Evolutionary conservation across 2,888 invertebrate genomes (phyloP), one percentile per base, ranked within the genome.

Genomic region (Meghimatium bilineatum): DNA sequence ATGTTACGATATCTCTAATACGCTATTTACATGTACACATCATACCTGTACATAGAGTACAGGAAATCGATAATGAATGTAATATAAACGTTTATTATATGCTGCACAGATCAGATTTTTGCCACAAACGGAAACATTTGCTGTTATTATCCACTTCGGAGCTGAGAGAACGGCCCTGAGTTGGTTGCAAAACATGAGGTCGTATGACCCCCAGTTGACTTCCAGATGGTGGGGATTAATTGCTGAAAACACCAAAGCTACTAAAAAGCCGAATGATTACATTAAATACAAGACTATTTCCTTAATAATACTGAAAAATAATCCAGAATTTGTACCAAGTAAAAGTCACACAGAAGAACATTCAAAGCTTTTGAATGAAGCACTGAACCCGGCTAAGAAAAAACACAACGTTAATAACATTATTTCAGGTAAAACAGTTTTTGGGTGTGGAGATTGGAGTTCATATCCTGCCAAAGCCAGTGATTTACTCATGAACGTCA

Each of bases 141-240:
- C 49, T 29, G 32, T 78, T 5, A 3, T 79, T 8, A 66, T 79
- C n/a, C 14, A 79, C 32, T 79, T 79, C 36, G 34, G 29, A 10
- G 36, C 79, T 2, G 49, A 63, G 52, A 63, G 32, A n/a, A 49
- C 32, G n/a, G 69, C 66, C 44, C 44, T 69, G 10, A 79, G 69
- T 32, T 79, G 79, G 79, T 49, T 79, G 32, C 69, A 69, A 32
- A 69, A 69, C 69, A 79, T 79, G 79, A 44, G 3, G 34, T 34
- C 66, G 26, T 29, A 1, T 52, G 44, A 69, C 69, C 56, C 79
- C 29, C 23, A 38, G 6, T 32, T 79, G 32, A 49, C 52, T 0
- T 67, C 79, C 12, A 36, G 69, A 23, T 79, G 67, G 79, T 69
- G 44, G 79, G 67, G 29, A 17, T 23, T 79, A 67, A 20, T 67